Percentiles rank a stretch among this genome's conserved stretches.
Evolutionary conservation across 1,140 invertebrate species (phyloP).

Genomic region (Drosophila azteca): DNA sequence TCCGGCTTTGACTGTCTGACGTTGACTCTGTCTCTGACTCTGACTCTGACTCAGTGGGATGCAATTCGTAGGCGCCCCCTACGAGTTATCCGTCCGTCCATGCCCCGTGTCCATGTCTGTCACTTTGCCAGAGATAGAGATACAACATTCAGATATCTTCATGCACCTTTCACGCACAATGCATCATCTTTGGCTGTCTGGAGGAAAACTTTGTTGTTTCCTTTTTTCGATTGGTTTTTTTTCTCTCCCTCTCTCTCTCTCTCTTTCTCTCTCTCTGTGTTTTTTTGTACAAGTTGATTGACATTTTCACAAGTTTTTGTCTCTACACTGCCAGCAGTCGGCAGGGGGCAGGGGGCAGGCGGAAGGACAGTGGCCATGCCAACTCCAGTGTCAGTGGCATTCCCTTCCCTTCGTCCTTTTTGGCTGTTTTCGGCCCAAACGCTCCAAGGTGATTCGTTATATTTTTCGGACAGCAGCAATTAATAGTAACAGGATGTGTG

Average conservation of each 20-base stretch:
- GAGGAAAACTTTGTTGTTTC: conserved; percentile 72
- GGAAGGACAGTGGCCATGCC: conserved; percentile 26
- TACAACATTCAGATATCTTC: conserved; percentile 74
- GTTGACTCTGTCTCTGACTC: not conserved
- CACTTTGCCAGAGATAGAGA: conserved; percentile 72
- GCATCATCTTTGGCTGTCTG: conserved; percentile 80
- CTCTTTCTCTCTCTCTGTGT: not conserved
- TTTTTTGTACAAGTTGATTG: conserved; percentile 76
- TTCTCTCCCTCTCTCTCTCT: conserved; percentile 17
- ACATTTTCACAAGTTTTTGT: conserved; percentile 82
- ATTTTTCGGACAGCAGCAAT: conserved; percentile 83
- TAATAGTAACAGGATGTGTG: conserved; percentile 81
- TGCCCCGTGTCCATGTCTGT: conserved; percentile 56
- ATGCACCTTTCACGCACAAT: conserved; percentile 81
- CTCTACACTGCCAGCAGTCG: conserved; percentile 52
- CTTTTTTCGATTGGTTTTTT: conserved; percentile 33
- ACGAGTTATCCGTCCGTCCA: conserved; percentile 41
- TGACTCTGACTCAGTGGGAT: conserved; percentile 76
- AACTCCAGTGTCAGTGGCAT: conserved; percentile 14
- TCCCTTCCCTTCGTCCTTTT: conserved; percentile 67
- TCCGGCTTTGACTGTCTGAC: not conserved
- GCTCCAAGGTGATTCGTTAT: conserved; percentile 81
- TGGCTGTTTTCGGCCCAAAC: conserved; percentile 41
- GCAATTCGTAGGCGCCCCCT: conserved; percentile 79
- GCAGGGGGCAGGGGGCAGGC: conserved; percentile 13